phyloP scores from a whole-genome alignment of 2,113 vertebrate genomes.

The Bagarius yarrelli region DNA sequence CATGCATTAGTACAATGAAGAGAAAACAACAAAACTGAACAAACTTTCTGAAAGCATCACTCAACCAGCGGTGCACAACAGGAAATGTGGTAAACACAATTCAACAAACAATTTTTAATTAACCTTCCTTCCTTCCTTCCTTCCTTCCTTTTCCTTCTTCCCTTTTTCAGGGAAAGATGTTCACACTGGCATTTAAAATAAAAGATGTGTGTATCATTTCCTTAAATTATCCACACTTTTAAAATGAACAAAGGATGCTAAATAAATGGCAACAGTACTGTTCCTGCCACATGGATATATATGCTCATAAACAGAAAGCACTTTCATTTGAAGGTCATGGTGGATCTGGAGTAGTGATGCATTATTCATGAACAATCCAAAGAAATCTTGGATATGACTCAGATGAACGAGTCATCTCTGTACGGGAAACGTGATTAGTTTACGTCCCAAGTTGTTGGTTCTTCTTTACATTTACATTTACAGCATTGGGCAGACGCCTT shows the following conservation, averaged over 20 bases:
- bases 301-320: background rate
- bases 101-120: background rate
- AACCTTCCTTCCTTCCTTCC: background rate
- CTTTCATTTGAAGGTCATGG: background rate
- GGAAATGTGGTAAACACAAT: background rate
- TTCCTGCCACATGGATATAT: background rate
- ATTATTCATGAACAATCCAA: no score
- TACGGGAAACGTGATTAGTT: no score
- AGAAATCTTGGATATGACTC: no score
- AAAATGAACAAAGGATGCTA: background rate
- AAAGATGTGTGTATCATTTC: no score
- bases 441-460: no score
- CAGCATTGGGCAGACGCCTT: no score
- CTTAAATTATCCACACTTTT: background rate
- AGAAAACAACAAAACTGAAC: slow-evolving; percentile 1
- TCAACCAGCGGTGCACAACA: background rate
- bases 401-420: no score
- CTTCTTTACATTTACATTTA: no score
- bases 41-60: slow-evolving; percentile 6
- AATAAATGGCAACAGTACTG: background rate
- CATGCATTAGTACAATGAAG: background rate
- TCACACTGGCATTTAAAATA: background rate
- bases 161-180: background rate
- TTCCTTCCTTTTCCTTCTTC: background rate
- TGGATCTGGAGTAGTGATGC: background rate